These are phyloP conservation scores for Chironomus tepperi DNA, from an alignment of 1,140 invertebrate genomes.

Conservation along the genomic window DNA sequence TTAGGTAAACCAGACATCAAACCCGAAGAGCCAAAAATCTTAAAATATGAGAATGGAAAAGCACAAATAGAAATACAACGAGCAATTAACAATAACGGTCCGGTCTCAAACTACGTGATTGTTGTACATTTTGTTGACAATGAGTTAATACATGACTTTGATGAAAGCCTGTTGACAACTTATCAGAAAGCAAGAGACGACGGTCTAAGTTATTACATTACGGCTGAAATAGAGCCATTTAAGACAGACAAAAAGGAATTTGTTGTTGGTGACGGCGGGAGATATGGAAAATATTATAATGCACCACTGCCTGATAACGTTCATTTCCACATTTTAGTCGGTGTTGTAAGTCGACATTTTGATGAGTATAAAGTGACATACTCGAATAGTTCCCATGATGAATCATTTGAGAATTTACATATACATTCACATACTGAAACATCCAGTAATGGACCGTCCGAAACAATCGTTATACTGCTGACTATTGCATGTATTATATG, in stretches of 20 bases:
- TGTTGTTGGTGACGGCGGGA: constrained; percentile 63
- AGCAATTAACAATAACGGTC: constrained; percentile 62
- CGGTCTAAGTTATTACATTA: constrained; percentile 66
- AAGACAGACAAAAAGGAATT: constrained; percentile 53
- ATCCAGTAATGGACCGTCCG: constrained; percentile 25
- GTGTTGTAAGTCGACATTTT: constrained; percentile 57
- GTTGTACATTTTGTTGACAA: constrained; percentile 55
- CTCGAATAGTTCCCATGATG: constrained; percentile 45
- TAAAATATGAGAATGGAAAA: constrained; percentile 45
- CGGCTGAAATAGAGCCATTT: constrained; percentile 58
- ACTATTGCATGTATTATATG: constrained; percentile 53
- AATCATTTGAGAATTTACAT: neutral
- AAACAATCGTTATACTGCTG: constrained; percentile 42
- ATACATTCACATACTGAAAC: neutral
- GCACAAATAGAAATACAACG: constrained; percentile 53
- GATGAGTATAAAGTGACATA: constrained; percentile 55
- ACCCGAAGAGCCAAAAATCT: constrained; percentile 52
- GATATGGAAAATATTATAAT: constrained; percentile 70
- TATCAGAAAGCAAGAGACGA: constrained; percentile 49
- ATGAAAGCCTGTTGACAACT: constrained; percentile 43
- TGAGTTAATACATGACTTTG: constrained; percentile 45
- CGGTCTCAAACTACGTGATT: constrained; percentile 59
- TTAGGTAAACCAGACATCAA: constrained; percentile 58
- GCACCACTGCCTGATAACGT: constrained; percentile 55
- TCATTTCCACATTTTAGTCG: constrained; percentile 62